Base-by-base conservation (phyloP, 2,113 vertebrate species). In the Planiliza haematocheilus region DNA sequence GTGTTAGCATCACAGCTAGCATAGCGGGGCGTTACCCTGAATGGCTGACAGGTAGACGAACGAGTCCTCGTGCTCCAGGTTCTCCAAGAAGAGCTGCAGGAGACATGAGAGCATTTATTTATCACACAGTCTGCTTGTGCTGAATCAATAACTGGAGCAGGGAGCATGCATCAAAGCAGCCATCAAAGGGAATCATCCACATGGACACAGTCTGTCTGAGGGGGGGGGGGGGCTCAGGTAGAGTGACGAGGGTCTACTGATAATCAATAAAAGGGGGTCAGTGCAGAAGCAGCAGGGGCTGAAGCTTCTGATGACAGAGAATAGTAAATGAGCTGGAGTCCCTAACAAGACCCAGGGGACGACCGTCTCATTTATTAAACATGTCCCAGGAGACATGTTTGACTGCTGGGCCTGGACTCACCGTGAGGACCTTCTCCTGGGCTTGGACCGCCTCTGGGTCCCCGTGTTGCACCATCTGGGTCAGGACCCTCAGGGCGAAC, bases 41-140 rank as follows among this genome's bases (percentile, higher is more conserved):
- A 99, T 97, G n/a, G 98, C 97, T 7, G 98, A 99, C 60, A 99
- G 94, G 89, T 99, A 99, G 41, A 99, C 84, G 42, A 99, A 99
- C 10, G 96, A 88, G 1, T 99, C 98, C 41, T 96, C 95, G 0
- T 99, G 96, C 57, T 96, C 95, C 91, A 99, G 1, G 21, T 96
- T 98, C 86, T 98, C 96, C 82, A 98, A 86, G 85, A 97, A 99
- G 60, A 98, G 89, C 98, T 99, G 85, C 9, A 91, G 86, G 59
- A 59, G 56, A 83, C 20, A 83, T n/a, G n/a, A n/a, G 1, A 36
- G 2, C 13, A 42, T 42, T 49, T 53, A 61, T 71, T 76, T 51
- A 57, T 67, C 9, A 59, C 30, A 79, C 13, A 69, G 11, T 61
- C 24, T 41, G 2, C n/a, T 30, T 30, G 24, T 30, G 24, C 24